Evolutionary conservation across 30 jellyfish, hydroid and myxozoan genomes (phyloP).

Genomic region (Aurelia aurita): DNA sequence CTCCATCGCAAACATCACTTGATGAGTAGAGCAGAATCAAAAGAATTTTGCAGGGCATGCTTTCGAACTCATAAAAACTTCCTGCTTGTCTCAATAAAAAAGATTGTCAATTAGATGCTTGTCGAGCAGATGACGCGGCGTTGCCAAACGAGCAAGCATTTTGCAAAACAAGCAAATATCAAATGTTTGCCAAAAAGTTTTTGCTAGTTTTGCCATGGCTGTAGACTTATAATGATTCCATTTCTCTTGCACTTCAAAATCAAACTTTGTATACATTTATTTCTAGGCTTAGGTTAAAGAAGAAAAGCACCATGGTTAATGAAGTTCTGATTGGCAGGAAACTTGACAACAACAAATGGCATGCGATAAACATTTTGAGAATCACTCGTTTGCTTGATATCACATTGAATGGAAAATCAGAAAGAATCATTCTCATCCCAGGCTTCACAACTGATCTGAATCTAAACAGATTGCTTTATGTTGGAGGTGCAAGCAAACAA

Average conservation of each 20-base stretch:
- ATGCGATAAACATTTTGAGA: conserved; percentile 45
- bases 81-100: too few relatives aligned
- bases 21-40: too few relatives aligned
- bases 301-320: conserved; percentile 19
- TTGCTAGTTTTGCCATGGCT: not conserved
- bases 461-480: conserved; percentile 34
- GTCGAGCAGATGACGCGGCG: too few relatives aligned
- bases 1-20: too few relatives aligned
- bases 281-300: conserved; percentile 37
- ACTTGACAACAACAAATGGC: conserved; percentile 73
- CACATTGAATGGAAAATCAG: conserved; percentile 41
- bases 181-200: not conserved
- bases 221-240: too few relatives aligned
- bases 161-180: too few relatives aligned
- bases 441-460: conserved; percentile 58
- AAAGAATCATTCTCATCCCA: conserved; percentile 50
- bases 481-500: conserved; percentile 63
- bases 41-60: too few relatives aligned
- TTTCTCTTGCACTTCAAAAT: too few relatives aligned
- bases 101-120: too few relatives aligned
- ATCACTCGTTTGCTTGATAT: conserved; percentile 45
- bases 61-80: too few relatives aligned
- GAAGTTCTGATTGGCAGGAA: conserved; percentile 60
- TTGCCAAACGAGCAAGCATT: too few relatives aligned
- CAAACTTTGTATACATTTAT: too few relatives aligned